phyloP scores from a whole-genome alignment of 2,113 vertebrate species.

The Choloepus hoffmanni region DNA sequence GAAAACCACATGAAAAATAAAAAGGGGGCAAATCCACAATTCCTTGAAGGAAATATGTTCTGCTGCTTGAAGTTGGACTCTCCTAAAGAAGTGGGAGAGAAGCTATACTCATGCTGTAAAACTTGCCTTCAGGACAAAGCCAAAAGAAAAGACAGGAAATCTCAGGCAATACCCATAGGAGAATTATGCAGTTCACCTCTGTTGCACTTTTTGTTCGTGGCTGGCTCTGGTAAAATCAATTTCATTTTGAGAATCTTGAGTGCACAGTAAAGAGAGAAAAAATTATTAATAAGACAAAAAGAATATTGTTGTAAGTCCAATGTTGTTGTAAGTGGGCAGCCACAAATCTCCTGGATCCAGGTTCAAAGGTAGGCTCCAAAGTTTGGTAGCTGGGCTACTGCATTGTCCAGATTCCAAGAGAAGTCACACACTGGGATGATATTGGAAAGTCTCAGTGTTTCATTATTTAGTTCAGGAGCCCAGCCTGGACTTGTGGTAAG shows the following conservation, averaged over 20 bases:
- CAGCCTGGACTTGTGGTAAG: neutral
- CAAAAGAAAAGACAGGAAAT: neutral
- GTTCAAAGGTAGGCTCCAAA: neutral
- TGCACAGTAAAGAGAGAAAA: conserved; percentile 19
- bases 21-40: neutral
- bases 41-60: neutral
- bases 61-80: neutral
- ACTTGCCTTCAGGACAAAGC: neutral
- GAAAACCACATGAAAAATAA: neutral
- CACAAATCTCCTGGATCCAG: neutral
- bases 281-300: conserved; percentile 15
- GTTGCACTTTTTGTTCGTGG: neutral
- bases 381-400: neutral
- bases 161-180: neutral
- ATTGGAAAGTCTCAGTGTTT: neutral
- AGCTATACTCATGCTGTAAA: neutral
- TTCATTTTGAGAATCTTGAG: conserved; percentile 11
- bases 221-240: conserved; percentile 34
- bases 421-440: neutral
- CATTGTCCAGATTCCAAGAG: neutral
- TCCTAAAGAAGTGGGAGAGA: neutral
- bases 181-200: neutral
- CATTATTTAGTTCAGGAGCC: neutral
- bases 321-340: neutral
- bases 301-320: neutral